Conservation (phyloP, 2,888 invertebrate genomes). For the Drosophila colorata region DNA sequence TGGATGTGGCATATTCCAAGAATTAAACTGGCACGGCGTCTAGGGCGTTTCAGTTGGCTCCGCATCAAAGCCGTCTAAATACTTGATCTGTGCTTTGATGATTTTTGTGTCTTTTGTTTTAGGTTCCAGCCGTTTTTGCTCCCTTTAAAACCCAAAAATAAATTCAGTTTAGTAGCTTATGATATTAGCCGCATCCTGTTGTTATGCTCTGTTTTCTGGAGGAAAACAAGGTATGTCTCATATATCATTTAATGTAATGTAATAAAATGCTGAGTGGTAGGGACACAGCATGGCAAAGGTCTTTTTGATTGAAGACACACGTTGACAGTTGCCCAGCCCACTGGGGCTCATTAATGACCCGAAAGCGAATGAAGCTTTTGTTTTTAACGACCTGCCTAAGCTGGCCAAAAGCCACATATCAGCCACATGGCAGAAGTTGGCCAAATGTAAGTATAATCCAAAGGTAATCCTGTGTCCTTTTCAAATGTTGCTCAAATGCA, state of each 20-base stretch:
- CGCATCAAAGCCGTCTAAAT: conserved; percentile 10
- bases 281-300: background rate
- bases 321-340: conserved; percentile 10
- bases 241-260: background rate
- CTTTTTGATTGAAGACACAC: background rate
- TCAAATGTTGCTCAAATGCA: conserved; percentile 21
- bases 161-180: conserved; percentile 19
- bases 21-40: background rate
- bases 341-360: conserved; percentile 18
- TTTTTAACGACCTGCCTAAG: conserved; percentile 41
- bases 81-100: conserved; percentile 16
- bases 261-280: background rate
- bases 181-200: conserved; percentile 1
- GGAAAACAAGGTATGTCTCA: background rate
- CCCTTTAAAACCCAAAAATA: conserved; percentile 10
- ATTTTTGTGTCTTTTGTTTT: conserved; percentile 4
- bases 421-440: conserved; percentile 23
- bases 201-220: background rate
- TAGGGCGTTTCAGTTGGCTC: background rate
- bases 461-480: conserved; percentile 2
- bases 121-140: no score
- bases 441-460: conserved; percentile 6
- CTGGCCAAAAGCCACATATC: conserved; percentile 57
- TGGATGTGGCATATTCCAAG: conserved; percentile 8
- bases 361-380: conserved; percentile 6